phyloP scores from a whole-genome alignment of 2,888 invertebrate species.

The Rhagonycha lutea region DNA sequence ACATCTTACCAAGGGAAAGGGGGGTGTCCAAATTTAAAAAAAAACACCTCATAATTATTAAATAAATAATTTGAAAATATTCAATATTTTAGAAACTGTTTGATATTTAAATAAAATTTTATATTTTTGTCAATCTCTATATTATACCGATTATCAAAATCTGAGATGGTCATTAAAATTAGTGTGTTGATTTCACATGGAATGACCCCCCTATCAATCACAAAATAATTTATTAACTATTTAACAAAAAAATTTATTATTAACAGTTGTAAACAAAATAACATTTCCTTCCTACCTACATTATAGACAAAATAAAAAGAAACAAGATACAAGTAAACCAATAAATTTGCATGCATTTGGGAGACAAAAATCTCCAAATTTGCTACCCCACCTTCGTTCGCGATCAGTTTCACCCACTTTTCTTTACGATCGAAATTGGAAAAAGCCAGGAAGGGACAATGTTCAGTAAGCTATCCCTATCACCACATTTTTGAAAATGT shows the following conservation, averaged over 20 bases:
- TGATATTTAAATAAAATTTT: too few species aligned
- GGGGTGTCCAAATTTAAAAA: too few species aligned
- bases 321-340: not conserved
- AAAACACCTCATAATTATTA: too few species aligned
- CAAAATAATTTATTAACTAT: not conserved
- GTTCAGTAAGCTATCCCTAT: not conserved
- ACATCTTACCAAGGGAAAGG: too few species aligned
- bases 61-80: too few species aligned
- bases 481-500: not conserved
- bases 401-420: not conserved
- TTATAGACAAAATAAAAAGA: not conserved
- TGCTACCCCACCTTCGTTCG: not conserved
- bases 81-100: too few species aligned
- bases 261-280: not conserved
- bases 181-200: too few species aligned
- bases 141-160: too few species aligned
- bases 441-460: not conserved
- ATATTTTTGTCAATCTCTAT: too few species aligned
- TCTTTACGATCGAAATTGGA: not conserved
- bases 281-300: not conserved
- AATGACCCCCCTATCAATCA: too few species aligned
- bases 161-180: too few species aligned
- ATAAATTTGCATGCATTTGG: not conserved
- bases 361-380: not conserved
- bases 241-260: not conserved